Evolutionary conservation across 2,113 vertebrate species (phyloP).

Genomic region (Pyrgilauda ruficollis): DNA sequence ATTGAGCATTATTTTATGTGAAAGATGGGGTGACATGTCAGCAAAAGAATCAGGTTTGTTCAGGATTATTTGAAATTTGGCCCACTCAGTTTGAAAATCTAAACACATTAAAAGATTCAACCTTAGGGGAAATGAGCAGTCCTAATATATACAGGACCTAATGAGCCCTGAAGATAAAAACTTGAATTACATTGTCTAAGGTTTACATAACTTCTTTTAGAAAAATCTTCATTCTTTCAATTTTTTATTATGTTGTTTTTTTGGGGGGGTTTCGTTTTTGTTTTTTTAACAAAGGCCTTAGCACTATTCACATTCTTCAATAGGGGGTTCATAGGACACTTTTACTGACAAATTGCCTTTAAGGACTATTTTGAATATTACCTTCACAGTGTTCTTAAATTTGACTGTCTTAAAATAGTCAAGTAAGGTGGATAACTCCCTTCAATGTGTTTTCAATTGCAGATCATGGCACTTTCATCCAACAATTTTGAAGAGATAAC

Average conservation of each 20-base stretch:
- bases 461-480: constrained; percentile 75
- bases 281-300: neutral
- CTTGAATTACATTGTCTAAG: neutral
- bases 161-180: neutral
- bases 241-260: neutral
- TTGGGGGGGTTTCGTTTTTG: no score
- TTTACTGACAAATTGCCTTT: constrained; percentile 49
- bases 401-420: constrained; percentile 46
- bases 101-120: neutral
- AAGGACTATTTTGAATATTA: constrained; percentile 43
- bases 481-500: constrained; percentile 76
- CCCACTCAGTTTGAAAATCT: constrained; percentile 30
- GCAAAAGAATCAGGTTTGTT: neutral
- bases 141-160: neutral
- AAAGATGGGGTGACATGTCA: neutral
- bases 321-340: neutral
- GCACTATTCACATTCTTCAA: constrained; percentile 5
- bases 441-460: constrained; percentile 81
- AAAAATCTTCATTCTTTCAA: neutral
- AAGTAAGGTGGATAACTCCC: constrained; percentile 54
- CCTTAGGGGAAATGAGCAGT: neutral
- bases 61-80: neutral
- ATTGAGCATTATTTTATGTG: neutral
- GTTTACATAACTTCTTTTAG: neutral
- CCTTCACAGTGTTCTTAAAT: constrained; percentile 41